Percentiles rank a stretch among this genome's conserved stretches.
Conservation (phyloP, 2,888 invertebrate genomes). For the Andrena flavipes region DNA sequence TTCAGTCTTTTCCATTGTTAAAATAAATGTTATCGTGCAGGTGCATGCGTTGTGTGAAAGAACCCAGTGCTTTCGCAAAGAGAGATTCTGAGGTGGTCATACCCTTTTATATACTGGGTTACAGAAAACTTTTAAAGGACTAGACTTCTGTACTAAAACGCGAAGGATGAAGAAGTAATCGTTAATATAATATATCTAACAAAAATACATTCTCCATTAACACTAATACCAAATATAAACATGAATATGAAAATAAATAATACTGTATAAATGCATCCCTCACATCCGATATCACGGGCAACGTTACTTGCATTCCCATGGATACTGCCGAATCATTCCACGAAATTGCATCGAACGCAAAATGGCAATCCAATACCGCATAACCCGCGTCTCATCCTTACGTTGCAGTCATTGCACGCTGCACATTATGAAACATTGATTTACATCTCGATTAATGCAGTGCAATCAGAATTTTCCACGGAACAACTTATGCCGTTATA, state of each 20-base stretch:
- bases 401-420: background rate
- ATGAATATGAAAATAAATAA: too few species aligned
- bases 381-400: background rate
- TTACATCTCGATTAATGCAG: background rate
- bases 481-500: background rate
- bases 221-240: too few species aligned
- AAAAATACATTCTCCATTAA: background rate
- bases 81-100: background rate
- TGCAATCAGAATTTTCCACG: background rate
- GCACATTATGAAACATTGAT: background rate
- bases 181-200: too few species aligned
- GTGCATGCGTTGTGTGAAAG: background rate
- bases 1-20: background rate
- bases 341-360: background rate
- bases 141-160: too few species aligned
- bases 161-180: too few species aligned
- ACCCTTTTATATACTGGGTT: too few species aligned
- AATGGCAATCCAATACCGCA: background rate
- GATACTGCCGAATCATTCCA: constrained; percentile 6
- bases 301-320: background rate
- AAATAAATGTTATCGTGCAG: background rate
- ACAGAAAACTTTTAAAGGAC: too few species aligned
- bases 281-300: background rate
- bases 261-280: background rate
- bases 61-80: background rate